Evolutionary conservation across 2,113 vertebrate genomes (phyloP).

Genomic region (Alces alces): DNA sequence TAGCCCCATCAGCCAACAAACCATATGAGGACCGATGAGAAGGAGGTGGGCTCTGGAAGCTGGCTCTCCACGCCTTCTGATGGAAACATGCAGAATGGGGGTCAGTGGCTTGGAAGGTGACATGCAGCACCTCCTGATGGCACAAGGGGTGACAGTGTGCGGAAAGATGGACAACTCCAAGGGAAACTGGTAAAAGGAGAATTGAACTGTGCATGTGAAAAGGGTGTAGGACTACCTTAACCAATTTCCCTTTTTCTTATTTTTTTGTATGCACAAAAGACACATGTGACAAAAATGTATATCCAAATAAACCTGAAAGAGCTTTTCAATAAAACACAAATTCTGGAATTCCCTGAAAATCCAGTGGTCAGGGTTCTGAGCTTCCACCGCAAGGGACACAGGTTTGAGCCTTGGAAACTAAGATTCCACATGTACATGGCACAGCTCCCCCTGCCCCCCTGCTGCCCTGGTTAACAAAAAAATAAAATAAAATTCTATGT

Average conservation of each 20-base stretch:
- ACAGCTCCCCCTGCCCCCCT: neutral
- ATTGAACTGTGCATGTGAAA: neutral
- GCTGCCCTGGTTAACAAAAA: neutral
- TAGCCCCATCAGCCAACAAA: neutral
- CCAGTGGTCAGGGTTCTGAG: neutral
- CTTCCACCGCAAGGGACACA: neutral
- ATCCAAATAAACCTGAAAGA: neutral
- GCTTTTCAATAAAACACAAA: neutral
- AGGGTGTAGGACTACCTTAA: neutral
- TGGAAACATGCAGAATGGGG: neutral
- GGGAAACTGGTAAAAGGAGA: neutral
- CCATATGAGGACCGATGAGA: neutral
- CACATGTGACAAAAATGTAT: neutral
- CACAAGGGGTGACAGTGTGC: neutral
- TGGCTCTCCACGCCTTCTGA: neutral
- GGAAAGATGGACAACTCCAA: neutral
- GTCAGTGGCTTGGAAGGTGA: neutral
- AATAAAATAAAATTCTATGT: neutral
- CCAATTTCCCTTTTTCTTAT: neutral
- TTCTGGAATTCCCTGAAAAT: neutral
- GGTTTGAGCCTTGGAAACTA: neutral
- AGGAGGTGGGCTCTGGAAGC: neutral
- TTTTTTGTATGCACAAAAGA: neutral
- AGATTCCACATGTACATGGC: neutral
- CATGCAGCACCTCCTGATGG: accelerated